Base-by-base conservation (phyloP, 2,113 vertebrate genomes). In the Ceyx margarethae region DNA sequence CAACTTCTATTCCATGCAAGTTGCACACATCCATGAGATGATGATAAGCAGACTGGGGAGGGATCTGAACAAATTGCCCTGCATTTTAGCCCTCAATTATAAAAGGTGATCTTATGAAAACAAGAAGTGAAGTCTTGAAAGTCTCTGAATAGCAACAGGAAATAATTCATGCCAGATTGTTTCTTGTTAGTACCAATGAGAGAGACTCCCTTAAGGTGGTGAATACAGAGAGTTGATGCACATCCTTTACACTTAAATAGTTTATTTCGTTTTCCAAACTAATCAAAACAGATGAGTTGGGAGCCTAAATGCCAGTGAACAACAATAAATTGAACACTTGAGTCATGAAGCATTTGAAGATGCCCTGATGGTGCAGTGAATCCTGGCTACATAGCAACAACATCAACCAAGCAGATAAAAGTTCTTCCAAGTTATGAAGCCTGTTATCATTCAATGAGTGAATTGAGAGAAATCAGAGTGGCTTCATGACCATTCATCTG, bases 41-140 rank as follows among this genome's bases (percentile, higher is more conserved):
- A 96, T 83, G 89, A 75, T 95, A 94, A 95, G 61, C 96, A 96
- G 96, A 96, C 81, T 57, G 57, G 35, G 73, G n/a, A 92, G 57
- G 85, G 48, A 92, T 81, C 85, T 92, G 89, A 85, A 91, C 72
- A 95, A 95, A 96, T 95, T 96, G 85, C 94, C 68, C 85, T 87
- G 92, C 68, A 57, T 95, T 94, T 96, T 92, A 92, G 92, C 79
- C 87, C 73, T 91, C 89, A 96, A 91, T 96, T 96, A 96, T 71
- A 91, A n/a, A 83, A 93, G 91, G 87, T 85, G 96, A 93, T 93
- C 87, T 92, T 96, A 92, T 46, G 85, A 96, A 96, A 96, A 96
- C 96, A 96, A 95, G 92, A 93, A 95, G 33, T 89, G 53, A 92
- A 91, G 48, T 78, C 87, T 83, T 92, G 67, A 71, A 94, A 83